Conservation (phyloP, 2,888 invertebrate genomes). For the Drosophila nigricruria region DNA sequence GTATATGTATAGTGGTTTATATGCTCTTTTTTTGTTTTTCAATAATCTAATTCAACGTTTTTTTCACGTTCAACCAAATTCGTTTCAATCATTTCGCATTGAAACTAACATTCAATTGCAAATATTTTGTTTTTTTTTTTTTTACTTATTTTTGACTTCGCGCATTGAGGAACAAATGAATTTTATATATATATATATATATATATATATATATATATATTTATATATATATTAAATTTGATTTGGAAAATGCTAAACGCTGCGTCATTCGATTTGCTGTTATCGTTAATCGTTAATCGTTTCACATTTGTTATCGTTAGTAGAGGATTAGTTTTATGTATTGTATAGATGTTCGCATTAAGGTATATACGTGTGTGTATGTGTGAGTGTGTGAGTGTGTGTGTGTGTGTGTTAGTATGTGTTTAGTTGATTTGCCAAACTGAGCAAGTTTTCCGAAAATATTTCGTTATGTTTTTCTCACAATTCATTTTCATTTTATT, state of each 20-base stretch:
- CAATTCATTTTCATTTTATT: constrained; percentile 23
- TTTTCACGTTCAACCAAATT: neutral
- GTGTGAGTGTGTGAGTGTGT: neutral
- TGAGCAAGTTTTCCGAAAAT: constrained; percentile 26
- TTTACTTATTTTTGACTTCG: constrained; percentile 45
- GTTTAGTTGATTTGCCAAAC: constrained; percentile 12
- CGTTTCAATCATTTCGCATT: constrained; percentile 24
- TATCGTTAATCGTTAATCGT: constrained; percentile 33
- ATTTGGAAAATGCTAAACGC: constrained; percentile 29
- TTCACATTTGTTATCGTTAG: constrained; percentile 31
- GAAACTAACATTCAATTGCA: constrained; percentile 1
- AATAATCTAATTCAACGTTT: constrained; percentile 19
- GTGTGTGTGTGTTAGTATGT: constrained; percentile 5
- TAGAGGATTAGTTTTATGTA: constrained; percentile 34
- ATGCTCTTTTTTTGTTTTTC: constrained; percentile 30
- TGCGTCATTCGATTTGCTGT: constrained; percentile 15
- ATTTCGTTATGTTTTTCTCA: constrained; percentile 38
- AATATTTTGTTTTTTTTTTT: neutral
- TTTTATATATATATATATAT: constrained; percentile 21
- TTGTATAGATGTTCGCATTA: constrained; percentile 1
- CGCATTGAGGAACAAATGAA: constrained; percentile 80
- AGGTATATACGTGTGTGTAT: constrained; percentile 5
- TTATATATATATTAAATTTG: neutral
- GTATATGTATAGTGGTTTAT: constrained; percentile 69
- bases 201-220: neutral